A percentile compares a stretch with the other conserved stretches of the same genome.
Evolutionary conservation across 2,113 vertebrate genomes (phyloP).

Genomic region (Engraulis encrasicolus): DNA sequence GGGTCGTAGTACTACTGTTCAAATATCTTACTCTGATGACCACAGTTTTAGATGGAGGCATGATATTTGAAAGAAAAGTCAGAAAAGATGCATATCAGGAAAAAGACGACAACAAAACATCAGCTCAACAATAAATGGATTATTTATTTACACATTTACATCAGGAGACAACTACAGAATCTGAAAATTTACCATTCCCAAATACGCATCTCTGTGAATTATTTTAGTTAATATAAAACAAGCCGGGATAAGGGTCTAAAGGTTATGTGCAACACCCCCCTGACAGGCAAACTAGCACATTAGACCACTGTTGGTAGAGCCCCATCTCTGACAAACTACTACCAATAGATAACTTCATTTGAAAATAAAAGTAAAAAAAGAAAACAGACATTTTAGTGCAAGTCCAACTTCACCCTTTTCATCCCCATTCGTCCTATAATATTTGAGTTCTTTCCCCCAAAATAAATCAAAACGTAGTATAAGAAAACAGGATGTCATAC

Average conservation of each 20-base stretch:
- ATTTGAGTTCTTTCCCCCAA: background rate
- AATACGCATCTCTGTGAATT: background rate
- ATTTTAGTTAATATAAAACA: background rate
- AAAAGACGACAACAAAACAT: no score
- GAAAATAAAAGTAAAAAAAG: no score
- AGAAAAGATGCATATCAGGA: background rate
- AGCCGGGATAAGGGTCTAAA: background rate
- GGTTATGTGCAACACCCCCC: background rate
- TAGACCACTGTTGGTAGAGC: background rate
- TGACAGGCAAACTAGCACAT: background rate
- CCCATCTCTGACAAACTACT: background rate
- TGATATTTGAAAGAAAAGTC: background rate
- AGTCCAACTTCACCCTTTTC: background rate
- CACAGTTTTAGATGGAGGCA: background rate
- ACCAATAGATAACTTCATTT: background rate
- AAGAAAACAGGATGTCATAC: no score
- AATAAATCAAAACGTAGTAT: background rate
- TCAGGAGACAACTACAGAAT: constrained; percentile 12
- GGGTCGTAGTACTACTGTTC: constrained; percentile 37
- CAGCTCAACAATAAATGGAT: constrained; percentile 16
- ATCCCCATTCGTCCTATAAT: background rate
- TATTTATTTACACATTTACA: constrained; percentile 57
- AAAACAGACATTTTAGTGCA: background rate
- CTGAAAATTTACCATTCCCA: constrained; percentile 4
- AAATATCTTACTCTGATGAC: constrained; percentile 44